Base-by-base conservation (phyloP, 2,888 invertebrate genomes). In the Lasioglossum pauxillum region DNA sequence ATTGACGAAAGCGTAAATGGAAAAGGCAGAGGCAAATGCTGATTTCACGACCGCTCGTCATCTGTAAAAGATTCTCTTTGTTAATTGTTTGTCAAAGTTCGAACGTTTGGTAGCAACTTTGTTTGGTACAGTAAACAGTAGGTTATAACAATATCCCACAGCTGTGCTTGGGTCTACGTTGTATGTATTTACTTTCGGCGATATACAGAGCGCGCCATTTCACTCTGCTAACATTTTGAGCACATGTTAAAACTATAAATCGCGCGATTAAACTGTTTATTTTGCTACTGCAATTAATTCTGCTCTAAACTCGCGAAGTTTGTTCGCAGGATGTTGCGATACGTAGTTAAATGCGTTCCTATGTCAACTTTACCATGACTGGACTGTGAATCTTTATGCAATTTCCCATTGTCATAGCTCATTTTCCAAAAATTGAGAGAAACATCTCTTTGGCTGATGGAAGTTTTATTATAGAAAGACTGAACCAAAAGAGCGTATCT, bases 1-100 rank as follows among this genome's bases (percentile, higher is more conserved):
- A 75, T 64, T 74, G 46, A 75, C 23, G 53, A 49, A 82, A 60
- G 46, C 44, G 49, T 23, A 60, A 81, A 31, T 46, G 57, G 78
- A 74, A 31, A 7, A n/a, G 73, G 23, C 69, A 74, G 81, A 46
- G n/a, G 49, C 19, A n/a, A 67, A 82, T 4, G 44, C 12, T 14
- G 14, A 44, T 77, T 64, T 60, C 31, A 31, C 27, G 44, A 79
- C 16, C 27, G 10, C 31, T 75, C 53, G 49, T 19, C 75, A 31
- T 31, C 16, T 64, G 41, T 23, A n/a, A n/a, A 12, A 23, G 31
- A 49, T 49, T 23, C 14, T 49, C 31, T 46, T 14, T 31, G 23
- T 69, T 38, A 69, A 41, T 69, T 41, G 69, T 69, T 35, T 19
- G 35, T 19, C 19, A 31, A 35, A 2, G 31, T 31, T 31, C 31